Evolutionary conservation across 2,888 invertebrate genomes (phyloP).

Genomic region (Syrphus vitripennis): DNA sequence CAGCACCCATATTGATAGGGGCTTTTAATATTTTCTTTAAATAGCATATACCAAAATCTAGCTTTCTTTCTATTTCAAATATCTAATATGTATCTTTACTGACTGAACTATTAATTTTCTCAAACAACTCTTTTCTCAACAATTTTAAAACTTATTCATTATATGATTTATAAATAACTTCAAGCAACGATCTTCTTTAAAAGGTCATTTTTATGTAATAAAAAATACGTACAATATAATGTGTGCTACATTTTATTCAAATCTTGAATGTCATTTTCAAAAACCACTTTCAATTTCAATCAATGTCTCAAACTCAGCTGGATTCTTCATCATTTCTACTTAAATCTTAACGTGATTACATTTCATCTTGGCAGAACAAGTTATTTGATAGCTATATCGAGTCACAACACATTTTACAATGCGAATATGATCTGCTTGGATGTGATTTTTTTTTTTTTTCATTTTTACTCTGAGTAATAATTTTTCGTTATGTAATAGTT

Average conservation of each 20-base stretch:
- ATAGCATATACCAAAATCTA: too few relatives aligned
- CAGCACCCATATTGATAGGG: too few relatives aligned
- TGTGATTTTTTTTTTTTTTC: slow-evolving; percentile 29
- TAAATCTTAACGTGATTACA: not conserved
- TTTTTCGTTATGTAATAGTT: slow-evolving; percentile 35
- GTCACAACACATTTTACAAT: slow-evolving; percentile 2
- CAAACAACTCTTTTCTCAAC: not conserved
- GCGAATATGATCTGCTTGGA: slow-evolving; percentile 15
- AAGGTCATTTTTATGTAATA: not conserved
- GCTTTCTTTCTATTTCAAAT: too few relatives aligned
- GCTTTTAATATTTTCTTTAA: too few relatives aligned
- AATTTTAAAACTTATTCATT: not conserved
- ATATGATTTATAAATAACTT: not conserved
- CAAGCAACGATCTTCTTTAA: not conserved
- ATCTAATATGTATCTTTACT: too few relatives aligned
- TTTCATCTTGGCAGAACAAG: slow-evolving; percentile 27
- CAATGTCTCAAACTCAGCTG: slow-evolving; percentile 26
- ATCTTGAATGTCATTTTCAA: slow-evolving; percentile 15
- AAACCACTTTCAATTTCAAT: slow-evolving; percentile 27
- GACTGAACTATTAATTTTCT: too few relatives aligned
- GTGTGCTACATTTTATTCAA: slow-evolving; percentile 8
- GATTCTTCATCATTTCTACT: not conserved
- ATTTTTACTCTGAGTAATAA: not conserved
- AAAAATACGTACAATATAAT: not conserved
- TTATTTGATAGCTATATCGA: slow-evolving; percentile 19